phyloP scores from a whole-genome alignment of 2,797 vertebrate species.

The Gobio occitaniae region DNA sequence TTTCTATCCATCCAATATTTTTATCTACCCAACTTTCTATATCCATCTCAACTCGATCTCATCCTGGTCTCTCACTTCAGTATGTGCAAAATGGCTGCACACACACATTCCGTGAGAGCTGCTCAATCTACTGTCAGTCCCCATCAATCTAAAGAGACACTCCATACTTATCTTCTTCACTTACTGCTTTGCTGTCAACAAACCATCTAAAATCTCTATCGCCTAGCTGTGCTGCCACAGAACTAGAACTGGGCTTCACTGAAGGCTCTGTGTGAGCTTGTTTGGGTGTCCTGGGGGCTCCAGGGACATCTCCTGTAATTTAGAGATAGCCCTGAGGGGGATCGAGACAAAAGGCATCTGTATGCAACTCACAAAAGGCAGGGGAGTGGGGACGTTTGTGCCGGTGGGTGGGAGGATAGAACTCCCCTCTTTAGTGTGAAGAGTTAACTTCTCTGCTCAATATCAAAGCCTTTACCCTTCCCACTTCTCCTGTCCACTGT shows the following conservation, averaged over 20 bases:
- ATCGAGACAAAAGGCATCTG: conserved; percentile 63
- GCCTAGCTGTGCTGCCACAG: neutral
- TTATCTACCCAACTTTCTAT: conserved; percentile 52
- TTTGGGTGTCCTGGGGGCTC: conserved; percentile 14
- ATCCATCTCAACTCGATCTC: conserved; percentile 8
- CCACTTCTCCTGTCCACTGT: conserved; percentile 25
- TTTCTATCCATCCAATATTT: neutral
- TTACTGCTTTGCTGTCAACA: conserved; percentile 18
- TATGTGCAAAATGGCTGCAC: neutral
- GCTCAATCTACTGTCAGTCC: conserved; percentile 16
- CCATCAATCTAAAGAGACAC: conserved; percentile 12
- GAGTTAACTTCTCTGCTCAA: conserved; percentile 16
- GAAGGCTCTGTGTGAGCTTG: conserved; percentile 35
- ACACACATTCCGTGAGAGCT: neutral
- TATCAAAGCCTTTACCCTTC: conserved; percentile 9
- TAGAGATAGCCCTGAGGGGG: conserved; percentile 49
- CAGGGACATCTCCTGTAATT: conserved; percentile 62
- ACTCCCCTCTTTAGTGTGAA: neutral
- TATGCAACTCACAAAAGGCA: conserved; percentile 51
- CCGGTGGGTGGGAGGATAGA: neutral
- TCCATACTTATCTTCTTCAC: conserved; percentile 2
- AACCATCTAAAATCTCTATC: conserved; percentile 17
- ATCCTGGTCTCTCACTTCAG: neutral
- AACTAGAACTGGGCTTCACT: conserved; percentile 12
- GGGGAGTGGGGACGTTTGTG: neutral